phyloP scores from a whole-genome alignment of 2,888 invertebrate species.

The Panopea generosa region DNA sequence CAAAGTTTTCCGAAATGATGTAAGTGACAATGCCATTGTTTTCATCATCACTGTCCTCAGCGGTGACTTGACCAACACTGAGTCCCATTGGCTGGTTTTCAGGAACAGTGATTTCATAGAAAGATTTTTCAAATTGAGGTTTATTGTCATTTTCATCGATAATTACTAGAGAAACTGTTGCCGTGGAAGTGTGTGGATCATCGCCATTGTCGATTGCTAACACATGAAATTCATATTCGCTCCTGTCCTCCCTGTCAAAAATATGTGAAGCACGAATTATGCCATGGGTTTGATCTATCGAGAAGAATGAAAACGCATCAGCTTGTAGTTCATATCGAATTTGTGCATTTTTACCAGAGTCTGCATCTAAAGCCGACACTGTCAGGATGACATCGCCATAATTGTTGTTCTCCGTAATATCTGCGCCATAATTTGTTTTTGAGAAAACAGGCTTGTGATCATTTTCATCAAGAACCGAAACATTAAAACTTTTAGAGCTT shows the following conservation, averaged over 20 bases:
- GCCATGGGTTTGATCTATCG: constrained; percentile 70
- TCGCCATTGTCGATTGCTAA: constrained; percentile 73
- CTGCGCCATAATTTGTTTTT: constrained; percentile 63
- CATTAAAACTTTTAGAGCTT: constrained; percentile 69
- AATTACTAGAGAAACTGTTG: constrained; percentile 68
- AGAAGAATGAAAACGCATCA: constrained; percentile 67
- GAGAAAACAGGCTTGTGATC: constrained; percentile 79
- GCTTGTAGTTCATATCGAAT: constrained; percentile 71
- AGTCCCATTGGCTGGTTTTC: constrained; percentile 68
- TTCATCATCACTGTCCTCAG: constrained; percentile 71
- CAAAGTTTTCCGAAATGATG: constrained; percentile 44
- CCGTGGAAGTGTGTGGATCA: constrained; percentile 68
- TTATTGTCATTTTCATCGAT: constrained; percentile 76
- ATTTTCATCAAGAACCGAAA: constrained; percentile 81
- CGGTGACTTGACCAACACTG: constrained; percentile 67
- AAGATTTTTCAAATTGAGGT: constrained; percentile 69
- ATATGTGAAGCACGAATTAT: constrained; percentile 67
- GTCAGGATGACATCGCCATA: constrained; percentile 72
- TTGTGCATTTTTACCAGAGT: constrained; percentile 69
- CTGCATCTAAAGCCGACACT: constrained; percentile 77
- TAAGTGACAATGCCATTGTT: constrained; percentile 73
- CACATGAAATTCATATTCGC: constrained; percentile 70
- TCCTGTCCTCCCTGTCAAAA: constrained; percentile 73
- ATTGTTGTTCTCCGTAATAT: constrained; percentile 78
- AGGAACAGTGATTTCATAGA: constrained; percentile 69